Evolutionary conservation across 2,888 invertebrate species (phyloP).

Genomic region (Tipula lateralis): DNA sequence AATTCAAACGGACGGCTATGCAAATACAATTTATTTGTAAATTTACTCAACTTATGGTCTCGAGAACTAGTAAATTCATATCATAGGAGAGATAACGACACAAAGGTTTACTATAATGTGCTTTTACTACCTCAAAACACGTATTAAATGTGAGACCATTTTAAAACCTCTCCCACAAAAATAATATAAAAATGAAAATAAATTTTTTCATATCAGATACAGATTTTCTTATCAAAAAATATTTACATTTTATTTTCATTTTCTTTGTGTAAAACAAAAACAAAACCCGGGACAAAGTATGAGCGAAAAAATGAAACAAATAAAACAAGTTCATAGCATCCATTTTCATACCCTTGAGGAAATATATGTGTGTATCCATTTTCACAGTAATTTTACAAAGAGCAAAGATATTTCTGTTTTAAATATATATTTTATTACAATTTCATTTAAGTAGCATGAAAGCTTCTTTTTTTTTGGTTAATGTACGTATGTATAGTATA

Average conservation of each 20-base stretch:
- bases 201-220: background rate
- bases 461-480: background rate
- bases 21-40: no score
- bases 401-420: background rate
- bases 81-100: no score
- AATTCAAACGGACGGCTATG: no score
- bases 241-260: constrained; percentile 9
- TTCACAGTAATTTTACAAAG: background rate
- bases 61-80: no score
- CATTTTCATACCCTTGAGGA: background rate
- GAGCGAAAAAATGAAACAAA: background rate
- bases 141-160: background rate
- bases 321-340: background rate
- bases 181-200: background rate
- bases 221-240: background rate
- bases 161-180: background rate
- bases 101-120: background rate
- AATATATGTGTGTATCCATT: background rate
- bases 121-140: background rate
- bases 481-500: background rate
- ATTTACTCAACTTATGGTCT: no score
- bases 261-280: background rate
- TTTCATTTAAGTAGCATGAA: background rate
- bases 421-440: background rate
- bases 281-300: background rate